These are phyloP conservation scores for Craterocephalus amniculus DNA, from an alignment of 2,797 vertebrate species.

Conservation along the genomic window DNA sequence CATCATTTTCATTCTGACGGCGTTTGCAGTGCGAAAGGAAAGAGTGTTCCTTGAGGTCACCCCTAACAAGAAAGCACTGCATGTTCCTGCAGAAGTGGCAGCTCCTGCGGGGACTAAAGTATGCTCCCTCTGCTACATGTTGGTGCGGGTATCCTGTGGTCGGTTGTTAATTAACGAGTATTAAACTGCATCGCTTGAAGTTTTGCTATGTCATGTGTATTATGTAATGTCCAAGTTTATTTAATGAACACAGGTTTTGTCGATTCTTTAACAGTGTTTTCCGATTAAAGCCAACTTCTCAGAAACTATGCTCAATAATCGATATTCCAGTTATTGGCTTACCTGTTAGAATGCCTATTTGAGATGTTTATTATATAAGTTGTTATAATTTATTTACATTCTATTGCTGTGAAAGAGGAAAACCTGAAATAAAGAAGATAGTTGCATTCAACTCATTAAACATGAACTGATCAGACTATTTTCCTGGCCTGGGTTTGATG, in stretches of 20 bases:
- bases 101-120: conserved; percentile 24
- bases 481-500: background rate
- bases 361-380: background rate
- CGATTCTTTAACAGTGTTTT: background rate
- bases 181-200: background rate
- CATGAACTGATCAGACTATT: conserved; percentile 16
- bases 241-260: background rate
- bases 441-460: conserved; percentile 4
- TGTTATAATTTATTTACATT: background rate
- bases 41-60: conserved; percentile 49
- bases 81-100: conserved; percentile 8
- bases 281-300: background rate
- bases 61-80: conserved; percentile 38
- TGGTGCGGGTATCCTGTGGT: background rate
- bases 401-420: background rate
- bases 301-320: background rate
- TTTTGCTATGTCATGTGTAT: background rate
- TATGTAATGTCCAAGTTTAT: conserved; percentile 14
- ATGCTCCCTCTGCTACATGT: background rate
- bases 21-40: conserved; percentile 44
- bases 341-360: background rate
- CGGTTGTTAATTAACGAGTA: background rate
- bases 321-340: background rate
- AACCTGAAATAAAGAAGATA: background rate
- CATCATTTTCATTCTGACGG: conserved; percentile 53